These are phyloP conservation scores for Nyctalus aviator DNA, from an alignment of 2,797 vertebrate genomes.

Conservation along the genomic window DNA sequence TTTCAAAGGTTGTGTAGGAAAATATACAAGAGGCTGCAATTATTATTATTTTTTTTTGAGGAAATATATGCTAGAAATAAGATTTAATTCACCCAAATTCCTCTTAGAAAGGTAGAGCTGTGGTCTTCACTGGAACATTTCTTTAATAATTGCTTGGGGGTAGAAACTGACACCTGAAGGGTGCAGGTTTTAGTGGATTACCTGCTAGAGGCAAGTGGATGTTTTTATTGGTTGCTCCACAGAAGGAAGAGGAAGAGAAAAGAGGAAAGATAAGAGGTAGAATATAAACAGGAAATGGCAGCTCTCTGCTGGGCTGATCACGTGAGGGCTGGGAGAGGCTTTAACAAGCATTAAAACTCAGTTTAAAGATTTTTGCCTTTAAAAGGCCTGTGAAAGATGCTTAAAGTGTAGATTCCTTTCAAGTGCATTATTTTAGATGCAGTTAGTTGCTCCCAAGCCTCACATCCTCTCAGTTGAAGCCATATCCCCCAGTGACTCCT, in stretches of 20 bases:
- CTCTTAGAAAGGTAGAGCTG: neutral
- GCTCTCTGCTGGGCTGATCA: neutral
- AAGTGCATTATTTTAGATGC: constrained; percentile 19
- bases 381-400: neutral
- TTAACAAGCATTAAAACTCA: constrained; percentile 20
- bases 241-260: neutral
- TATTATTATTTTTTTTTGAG: constrained; percentile 3
- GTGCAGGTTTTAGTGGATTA: neutral
- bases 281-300: neutral
- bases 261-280: neutral
- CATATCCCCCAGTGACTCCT: neutral
- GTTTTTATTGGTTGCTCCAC: neutral
- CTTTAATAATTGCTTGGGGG: neutral
- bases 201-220: neutral
- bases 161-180: neutral
- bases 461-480: neutral
- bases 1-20: neutral
- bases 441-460: neutral
- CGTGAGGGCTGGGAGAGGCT: neutral
- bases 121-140: neutral
- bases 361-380: constrained; percentile 23
- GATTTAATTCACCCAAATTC: constrained; percentile 10
- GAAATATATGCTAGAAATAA: neutral
- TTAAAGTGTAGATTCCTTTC: neutral
- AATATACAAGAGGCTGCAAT: neutral